Conservation (phyloP, 2,888 invertebrate species). For the Furcula furcula region DNA sequence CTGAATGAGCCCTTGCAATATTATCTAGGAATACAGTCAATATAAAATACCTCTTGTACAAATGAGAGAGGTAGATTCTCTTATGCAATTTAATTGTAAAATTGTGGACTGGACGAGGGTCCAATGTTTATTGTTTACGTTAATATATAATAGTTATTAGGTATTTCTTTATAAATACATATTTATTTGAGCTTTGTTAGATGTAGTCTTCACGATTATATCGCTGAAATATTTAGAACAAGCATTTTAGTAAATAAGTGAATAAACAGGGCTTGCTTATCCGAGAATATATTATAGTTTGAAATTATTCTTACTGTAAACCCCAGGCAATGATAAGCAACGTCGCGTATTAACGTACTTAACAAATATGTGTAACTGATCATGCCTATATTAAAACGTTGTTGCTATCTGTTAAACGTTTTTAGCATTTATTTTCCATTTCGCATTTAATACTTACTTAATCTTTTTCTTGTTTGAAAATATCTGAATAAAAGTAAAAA, state of each 20-base stretch:
- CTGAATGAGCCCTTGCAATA: too few species aligned
- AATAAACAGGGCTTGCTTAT: conserved; percentile 23
- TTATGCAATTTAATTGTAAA: too few species aligned
- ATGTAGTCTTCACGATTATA: conserved; percentile 1
- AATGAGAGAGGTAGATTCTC: too few species aligned
- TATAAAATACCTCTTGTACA: too few species aligned
- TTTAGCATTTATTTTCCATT: conserved; percentile 21
- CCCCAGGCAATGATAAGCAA: conserved; percentile 32
- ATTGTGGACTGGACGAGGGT: too few species aligned
- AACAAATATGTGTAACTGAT: conserved; percentile 17
- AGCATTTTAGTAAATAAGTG: conserved; percentile 7
- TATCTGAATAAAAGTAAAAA: too few species aligned
- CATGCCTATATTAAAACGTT: conserved; percentile 8
- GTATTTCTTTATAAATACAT: too few species aligned
- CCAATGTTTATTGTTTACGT: not conserved
- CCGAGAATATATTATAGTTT: conserved; percentile 22
- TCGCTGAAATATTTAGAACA: conserved; percentile 11
- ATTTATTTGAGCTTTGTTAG: not conserved
- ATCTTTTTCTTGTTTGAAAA: too few species aligned
- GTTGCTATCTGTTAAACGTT: conserved; percentile 11
- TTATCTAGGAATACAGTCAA: too few species aligned
- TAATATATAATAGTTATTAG: too few species aligned
- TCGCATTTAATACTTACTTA: conserved; percentile 33
- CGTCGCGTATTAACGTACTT: conserved; percentile 27
- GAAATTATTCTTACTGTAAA: conserved; percentile 27